Evolutionary conservation across 2,113 vertebrate genomes (phyloP).

Genomic region (Megaceryle torquata): DNA sequence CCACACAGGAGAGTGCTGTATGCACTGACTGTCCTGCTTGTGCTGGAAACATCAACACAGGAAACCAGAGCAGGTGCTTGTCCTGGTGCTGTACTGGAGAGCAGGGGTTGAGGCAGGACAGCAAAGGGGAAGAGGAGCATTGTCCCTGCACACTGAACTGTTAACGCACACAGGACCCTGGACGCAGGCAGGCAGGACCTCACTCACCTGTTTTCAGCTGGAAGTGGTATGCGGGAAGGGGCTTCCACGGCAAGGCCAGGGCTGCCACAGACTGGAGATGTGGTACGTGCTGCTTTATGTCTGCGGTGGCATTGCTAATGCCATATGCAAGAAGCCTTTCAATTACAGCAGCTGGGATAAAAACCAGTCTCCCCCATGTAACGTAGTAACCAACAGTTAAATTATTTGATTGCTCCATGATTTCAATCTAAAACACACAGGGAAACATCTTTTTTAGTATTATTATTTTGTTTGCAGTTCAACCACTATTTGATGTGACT

Average conservation of each 20-base stretch:
- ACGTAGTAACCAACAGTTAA: constrained; percentile 92
- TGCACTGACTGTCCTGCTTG: background rate
- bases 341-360: constrained; percentile 82
- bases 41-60: background rate
- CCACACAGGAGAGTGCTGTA: rapidly evolving
- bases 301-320: constrained; percentile 84
- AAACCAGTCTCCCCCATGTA: constrained; percentile 81
- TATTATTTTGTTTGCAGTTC: background rate
- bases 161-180: rapidly evolving
- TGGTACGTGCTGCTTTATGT: constrained; percentile 86
- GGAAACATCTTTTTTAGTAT: background rate
- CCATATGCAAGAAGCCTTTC: constrained; percentile 84
- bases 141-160: rapidly evolving
- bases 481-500: background rate
- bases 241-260: constrained; percentile 83
- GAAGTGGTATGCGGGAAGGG: constrained; percentile 81
- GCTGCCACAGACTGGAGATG: constrained; percentile 86
- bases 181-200: rapidly evolving
- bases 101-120: background rate
- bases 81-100: background rate
- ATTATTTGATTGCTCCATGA: constrained; percentile 86
- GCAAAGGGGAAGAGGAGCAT: background rate
- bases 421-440: constrained; percentile 80
- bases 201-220: constrained; percentile 93
- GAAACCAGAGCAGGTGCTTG: background rate